Conservation (phyloP, 2,888 invertebrate genomes). For the Temnothorax unifasciatus region DNA sequence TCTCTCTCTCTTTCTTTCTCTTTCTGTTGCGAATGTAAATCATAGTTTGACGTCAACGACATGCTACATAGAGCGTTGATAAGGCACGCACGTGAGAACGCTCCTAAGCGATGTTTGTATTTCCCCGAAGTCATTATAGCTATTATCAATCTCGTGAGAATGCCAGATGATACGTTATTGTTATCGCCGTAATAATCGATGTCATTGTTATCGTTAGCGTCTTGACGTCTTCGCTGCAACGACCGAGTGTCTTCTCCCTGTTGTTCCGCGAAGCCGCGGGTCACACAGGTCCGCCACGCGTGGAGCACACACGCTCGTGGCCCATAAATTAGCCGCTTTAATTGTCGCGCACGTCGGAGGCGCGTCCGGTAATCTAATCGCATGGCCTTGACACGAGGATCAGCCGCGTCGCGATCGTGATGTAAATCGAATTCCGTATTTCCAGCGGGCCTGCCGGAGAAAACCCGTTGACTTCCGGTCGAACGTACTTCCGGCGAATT, state of each 20-base stretch:
- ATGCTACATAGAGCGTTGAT: not conserved
- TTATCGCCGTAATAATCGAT: not conserved
- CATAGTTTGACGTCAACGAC: not conserved
- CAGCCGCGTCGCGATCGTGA: conserved; percentile 33
- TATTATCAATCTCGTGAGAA: not conserved
- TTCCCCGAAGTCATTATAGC: not conserved
- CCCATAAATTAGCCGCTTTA: conserved; percentile 65
- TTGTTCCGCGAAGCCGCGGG: conserved; percentile 6
- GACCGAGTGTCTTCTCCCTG: not conserved
- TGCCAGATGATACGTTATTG: not conserved
- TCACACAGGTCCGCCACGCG: conserved; percentile 23
- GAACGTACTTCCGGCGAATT: conserved; percentile 56
- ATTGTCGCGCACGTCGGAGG: conserved; percentile 58
- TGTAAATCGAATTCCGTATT: conserved; percentile 34
- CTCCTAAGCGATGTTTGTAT: not conserved
- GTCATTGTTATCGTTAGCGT: not conserved
- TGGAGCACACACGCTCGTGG: conserved; percentile 14
- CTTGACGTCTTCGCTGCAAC: not conserved
- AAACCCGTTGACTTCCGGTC: conserved; percentile 62
- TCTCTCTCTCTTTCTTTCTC: not conserved
- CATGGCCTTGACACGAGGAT: conserved; percentile 67
- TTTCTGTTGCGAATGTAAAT: not conserved
- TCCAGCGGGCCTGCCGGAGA: conserved; percentile 5
- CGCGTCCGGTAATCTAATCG: conserved; percentile 70
- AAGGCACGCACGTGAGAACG: not conserved